Base-by-base conservation (phyloP, 1,140 invertebrate species). In the Calosoma granatense region DNA sequence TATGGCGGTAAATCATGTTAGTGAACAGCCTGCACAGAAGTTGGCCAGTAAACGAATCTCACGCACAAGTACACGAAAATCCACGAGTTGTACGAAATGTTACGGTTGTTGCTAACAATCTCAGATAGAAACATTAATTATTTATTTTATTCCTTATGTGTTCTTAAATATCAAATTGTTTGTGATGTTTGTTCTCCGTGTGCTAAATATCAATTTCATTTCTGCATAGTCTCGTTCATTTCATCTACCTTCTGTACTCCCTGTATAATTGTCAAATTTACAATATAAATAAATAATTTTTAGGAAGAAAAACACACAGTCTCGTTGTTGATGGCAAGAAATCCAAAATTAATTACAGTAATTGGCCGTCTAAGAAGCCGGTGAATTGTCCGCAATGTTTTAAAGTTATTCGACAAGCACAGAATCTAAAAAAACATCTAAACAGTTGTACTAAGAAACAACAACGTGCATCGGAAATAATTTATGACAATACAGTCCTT, bases 381-480 rank as follows among this genome's bases (percentile, higher is more conserved):
- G 41, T 17, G 4, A 47, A 47, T 17, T 47, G 41, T 47, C 41
- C 41, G 6, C 41, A 47, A 47, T 47, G 41, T 47, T 47, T 47
- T 47, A 9, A 17, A 47, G 6, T 6, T 11, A 47, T 47, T 12
- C 4, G 3, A 17, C 41, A 47, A 47, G 41, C 41, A 47, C 41
- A 47, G 17, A 47, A 47, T 47, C 17, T 47, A 47, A 47, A 47
- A 17, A 47, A 17, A 47, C 41, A 47, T 47, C 15, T 47, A 47
- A 47, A 12, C 6, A 47, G 6, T 4, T 47, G 41, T 17, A 47
- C 4, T 47, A 47, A 17, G 17, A 47, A 17, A 47, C 9, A 47
- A 17, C 41, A 11, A 47, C 15, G 41, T 47, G 14, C 4, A 30
- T 30, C n/a, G n/a, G n/a, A n/a, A n/a, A n/a, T n/a, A n/a, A n/a